Evolutionary conservation across 2,113 vertebrate species (phyloP).

Genomic region (Lamprotornis superbus): DNA sequence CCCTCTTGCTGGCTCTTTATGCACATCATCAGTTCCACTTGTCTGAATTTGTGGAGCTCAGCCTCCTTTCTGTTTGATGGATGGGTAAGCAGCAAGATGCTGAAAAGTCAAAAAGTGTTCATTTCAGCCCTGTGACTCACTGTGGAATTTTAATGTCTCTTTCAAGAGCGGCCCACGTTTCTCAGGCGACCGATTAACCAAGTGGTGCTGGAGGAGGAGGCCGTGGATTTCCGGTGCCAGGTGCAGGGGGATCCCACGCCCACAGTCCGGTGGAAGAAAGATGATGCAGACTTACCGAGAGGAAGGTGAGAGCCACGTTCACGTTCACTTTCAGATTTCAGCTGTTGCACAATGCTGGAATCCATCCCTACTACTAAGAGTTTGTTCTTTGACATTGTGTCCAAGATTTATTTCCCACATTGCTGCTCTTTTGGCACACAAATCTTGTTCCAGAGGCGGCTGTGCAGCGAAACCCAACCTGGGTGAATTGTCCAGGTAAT

Average conservation of each 20-base stretch:
- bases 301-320: slow-evolving; percentile 81
- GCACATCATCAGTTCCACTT: not conserved
- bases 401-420: not conserved
- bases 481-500: not conserved
- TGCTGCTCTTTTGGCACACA: not conserved
- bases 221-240: slow-evolving; percentile 94
- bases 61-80: not conserved
- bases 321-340: not conserved
- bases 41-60: slow-evolving; percentile 23
- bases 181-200: slow-evolving; percentile 96
- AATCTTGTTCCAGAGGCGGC: not conserved
- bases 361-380: not conserved
- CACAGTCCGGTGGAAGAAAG: slow-evolving; percentile 94
- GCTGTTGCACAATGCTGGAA: not conserved
- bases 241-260: slow-evolving; percentile 95
- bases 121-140: slow-evolving; percentile 5
- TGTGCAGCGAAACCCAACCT: not conserved
- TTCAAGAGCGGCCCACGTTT: slow-evolving; percentile 92
- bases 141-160: slow-evolving; percentile 33
- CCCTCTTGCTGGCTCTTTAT: not conserved
- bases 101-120: slow-evolving; percentile 11
- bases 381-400: not conserved
- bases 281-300: slow-evolving; percentile 89
- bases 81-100: not conserved
- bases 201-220: slow-evolving; percentile 94